Conservation (phyloP, 2,797 vertebrate genomes). For the Rhinoraja longicauda region DNA sequence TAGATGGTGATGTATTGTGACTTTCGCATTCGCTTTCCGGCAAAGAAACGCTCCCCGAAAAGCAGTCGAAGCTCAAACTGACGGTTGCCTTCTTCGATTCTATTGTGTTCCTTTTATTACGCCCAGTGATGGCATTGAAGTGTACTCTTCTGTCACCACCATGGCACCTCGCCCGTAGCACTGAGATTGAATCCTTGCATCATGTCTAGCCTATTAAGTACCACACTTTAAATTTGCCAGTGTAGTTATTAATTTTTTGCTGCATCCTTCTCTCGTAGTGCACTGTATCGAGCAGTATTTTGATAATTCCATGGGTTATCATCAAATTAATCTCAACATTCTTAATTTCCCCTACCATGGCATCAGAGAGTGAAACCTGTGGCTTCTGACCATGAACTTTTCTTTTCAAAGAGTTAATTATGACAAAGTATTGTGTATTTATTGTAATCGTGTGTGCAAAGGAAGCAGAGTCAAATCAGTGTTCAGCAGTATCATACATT, state of each 20-base stretch:
- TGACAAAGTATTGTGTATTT: slow-evolving; percentile 20
- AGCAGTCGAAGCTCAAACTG: neutral
- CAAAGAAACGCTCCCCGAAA: slow-evolving; percentile 12
- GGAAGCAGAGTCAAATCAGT: neutral
- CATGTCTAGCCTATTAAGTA: neutral
- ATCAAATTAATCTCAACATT: neutral
- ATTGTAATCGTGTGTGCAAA: neutral
- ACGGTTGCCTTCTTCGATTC: slow-evolving; percentile 15
- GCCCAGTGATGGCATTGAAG: neutral
- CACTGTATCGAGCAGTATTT: neutral
- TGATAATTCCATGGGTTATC: slow-evolving; percentile 13
- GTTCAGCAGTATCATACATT: neutral
- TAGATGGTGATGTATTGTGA: slow-evolving; percentile 23
- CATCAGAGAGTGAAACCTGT: slow-evolving; percentile 14
- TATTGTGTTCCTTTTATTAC: neutral
- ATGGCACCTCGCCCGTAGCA: neutral
- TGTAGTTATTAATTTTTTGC: neutral
- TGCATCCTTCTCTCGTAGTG: neutral
- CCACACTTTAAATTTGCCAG: neutral
- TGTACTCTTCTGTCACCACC: neutral
- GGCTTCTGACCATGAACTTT: neutral
- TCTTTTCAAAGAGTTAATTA: slow-evolving; percentile 18
- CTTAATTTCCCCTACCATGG: neutral
- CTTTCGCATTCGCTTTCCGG: neutral
- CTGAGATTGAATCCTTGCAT: neutral